phyloP scores from a whole-genome alignment of 1,140 invertebrate genomes.

The Drosophila pseudoobscura region DNA sequence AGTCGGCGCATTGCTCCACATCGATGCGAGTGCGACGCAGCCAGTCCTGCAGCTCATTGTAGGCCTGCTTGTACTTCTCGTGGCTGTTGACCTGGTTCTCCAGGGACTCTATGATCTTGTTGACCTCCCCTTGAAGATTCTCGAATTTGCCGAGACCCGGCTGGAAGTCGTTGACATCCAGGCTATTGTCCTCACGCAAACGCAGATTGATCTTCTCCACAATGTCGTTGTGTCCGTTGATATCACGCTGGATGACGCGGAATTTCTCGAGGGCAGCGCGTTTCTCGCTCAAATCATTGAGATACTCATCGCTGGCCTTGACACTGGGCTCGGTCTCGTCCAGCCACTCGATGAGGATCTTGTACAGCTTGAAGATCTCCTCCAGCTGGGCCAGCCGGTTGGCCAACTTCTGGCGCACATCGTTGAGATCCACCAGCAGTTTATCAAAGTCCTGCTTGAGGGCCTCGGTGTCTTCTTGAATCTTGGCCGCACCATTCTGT shows the following conservation, averaged over 20 bases:
- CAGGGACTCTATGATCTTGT: constrained; percentile 88
- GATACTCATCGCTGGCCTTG: constrained; percentile 87
- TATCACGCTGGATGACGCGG: constrained; percentile 90
- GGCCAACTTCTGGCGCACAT: constrained; percentile 89
- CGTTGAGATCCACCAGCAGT: constrained; percentile 91
- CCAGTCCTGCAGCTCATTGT: constrained; percentile 93
- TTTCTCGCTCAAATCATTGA: constrained; percentile 95
- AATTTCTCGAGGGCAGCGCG: constrained; percentile 93
- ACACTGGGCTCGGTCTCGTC: constrained; percentile 93
- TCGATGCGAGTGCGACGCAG: constrained; percentile 92
- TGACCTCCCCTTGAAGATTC: constrained; percentile 87
- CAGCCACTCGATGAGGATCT: constrained; percentile 92
- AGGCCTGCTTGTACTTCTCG: constrained; percentile 92
- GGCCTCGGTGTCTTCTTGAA: constrained; percentile 94
- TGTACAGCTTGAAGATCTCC: constrained; percentile 91
- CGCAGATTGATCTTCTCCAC: constrained; percentile 89
- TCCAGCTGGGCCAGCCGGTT: constrained; percentile 90
- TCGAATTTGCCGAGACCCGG: constrained; percentile 89
- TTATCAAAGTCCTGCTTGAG: constrained; percentile 95
- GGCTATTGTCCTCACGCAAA: constrained; percentile 86
- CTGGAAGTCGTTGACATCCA: constrained; percentile 88
- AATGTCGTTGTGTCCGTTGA: constrained; percentile 89
- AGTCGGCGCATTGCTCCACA: constrained; percentile 92
- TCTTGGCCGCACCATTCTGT: constrained; percentile 91
- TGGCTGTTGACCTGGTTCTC: constrained; percentile 94